Evolutionary conservation across 2,888 invertebrate genomes (phyloP), one percentile per base, ranked within the genome.

Genomic region (Callyntrura guangdongensis): DNA sequence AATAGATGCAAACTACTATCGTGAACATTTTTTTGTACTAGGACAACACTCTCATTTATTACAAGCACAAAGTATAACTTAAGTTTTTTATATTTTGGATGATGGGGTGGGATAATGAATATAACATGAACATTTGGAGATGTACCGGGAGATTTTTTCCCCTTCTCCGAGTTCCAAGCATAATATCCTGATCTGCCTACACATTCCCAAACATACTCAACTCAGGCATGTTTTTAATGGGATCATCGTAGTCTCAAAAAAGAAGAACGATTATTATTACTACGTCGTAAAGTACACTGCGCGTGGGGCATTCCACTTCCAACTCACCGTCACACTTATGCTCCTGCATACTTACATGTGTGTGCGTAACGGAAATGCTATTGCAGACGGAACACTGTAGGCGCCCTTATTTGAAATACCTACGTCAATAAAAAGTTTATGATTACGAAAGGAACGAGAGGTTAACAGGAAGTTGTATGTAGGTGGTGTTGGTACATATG

Each of bases 1-100:
- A 53, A 77, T 53, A 56, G 25, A 77, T 77, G 77, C 77, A 77
- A 77, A 86, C 25, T 53, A 56, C 45, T 47, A 59, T 61, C 77
- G 49, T 83, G 49, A 67, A 49, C 82, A 36, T 61, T 86, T 86
- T 86, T 77, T 69, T 56, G 11, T 64, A 11, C 45, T 17, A 20
- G 61, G 59, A 53, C 20, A 49, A 83, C 20, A 67, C 49, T 64
- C 36, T 25, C 83, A 83, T 83, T 83, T 67, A 83, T 83, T 83
- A 83, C 83, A 49, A 64, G 6, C 45, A 27, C 67, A 83, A 49
- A 83, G 67, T 83, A 45, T 67, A 67, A 47, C 45, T 49, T 47
- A 67, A 22, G 59, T 45, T 81, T 36, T 36, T 36, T 61, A 61
- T 81, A 81, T 61, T 81, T 81, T 61, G n/a, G 45, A 36, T 81